phyloP scores from a whole-genome alignment of 1,140 invertebrate genomes.

The Coenobita brevimanus region DNA sequence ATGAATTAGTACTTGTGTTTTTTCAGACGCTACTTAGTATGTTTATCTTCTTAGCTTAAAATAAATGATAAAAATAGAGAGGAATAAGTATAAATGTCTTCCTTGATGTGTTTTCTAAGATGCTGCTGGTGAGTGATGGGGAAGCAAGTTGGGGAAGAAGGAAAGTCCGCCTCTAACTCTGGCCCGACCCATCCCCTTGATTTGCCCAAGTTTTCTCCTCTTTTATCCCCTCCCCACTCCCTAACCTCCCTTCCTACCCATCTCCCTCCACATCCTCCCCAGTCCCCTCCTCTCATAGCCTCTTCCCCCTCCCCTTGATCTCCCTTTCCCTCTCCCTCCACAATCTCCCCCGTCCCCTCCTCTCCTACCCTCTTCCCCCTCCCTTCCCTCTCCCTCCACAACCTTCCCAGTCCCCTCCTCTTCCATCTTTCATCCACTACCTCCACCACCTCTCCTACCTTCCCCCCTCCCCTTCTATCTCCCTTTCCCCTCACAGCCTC shows the following conservation, averaged over 20 bases:
- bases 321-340: neutral
- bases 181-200: neutral
- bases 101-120: neutral
- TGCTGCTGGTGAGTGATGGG: too few relatives aligned
- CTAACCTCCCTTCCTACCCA: neutral
- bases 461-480: neutral
- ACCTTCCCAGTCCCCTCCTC: neutral
- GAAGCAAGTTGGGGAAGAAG: too few relatives aligned
- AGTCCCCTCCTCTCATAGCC: neutral
- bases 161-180: neutral
- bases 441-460: neutral
- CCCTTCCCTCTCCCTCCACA: neutral
- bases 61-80: too few relatives aligned
- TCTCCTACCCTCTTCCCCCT: neutral
- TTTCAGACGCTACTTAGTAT: too few relatives aligned
- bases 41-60: too few relatives aligned
- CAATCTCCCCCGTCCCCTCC: neutral
- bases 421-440: neutral
- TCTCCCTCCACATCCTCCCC: too few relatives aligned
- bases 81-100: too few relatives aligned
- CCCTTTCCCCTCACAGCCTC: neutral
- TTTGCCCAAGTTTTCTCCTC: neutral
- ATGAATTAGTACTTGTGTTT: too few relatives aligned
- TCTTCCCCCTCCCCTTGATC: neutral
- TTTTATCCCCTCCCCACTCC: neutral